phyloP scores from a whole-genome alignment of 2,888 invertebrate species.

The Nymphalis urticae region DNA sequence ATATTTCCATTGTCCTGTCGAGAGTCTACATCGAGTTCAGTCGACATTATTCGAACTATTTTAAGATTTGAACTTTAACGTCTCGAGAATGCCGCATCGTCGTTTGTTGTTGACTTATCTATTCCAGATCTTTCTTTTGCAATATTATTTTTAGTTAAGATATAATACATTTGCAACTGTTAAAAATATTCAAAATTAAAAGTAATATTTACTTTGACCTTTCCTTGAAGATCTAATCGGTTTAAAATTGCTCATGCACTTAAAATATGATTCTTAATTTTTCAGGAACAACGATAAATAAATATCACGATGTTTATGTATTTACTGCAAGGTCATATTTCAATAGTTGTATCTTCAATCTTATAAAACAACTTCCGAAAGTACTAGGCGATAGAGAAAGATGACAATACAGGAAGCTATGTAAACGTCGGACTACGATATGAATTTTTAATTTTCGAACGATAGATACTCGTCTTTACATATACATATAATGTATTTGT shows the following conservation, averaged over 20 bases:
- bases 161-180: background rate
- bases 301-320: background rate
- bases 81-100: constrained; percentile 47
- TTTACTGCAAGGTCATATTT: background rate
- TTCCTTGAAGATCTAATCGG: constrained; percentile 4
- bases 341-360: background rate
- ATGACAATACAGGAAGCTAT: too few relatives aligned
- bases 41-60: constrained; percentile 63
- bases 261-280: background rate
- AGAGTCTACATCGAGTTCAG: constrained; percentile 26
- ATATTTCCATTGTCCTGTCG: constrained; percentile 20
- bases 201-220: constrained; percentile 4
- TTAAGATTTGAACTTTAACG: constrained; percentile 50
- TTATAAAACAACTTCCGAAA: background rate
- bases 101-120: constrained; percentile 53
- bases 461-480: too few relatives aligned
- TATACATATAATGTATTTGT: too few relatives aligned
- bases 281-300: background rate
- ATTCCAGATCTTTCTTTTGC: constrained; percentile 52
- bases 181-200: background rate
- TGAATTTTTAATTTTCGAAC: too few relatives aligned
- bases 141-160: constrained; percentile 31
- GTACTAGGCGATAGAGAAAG: too few relatives aligned
- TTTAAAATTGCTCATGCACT: background rate
- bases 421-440: too few relatives aligned